Base-by-base conservation (phyloP, 1,140 invertebrate genomes). In the Drosophila pallidifrons region DNA sequence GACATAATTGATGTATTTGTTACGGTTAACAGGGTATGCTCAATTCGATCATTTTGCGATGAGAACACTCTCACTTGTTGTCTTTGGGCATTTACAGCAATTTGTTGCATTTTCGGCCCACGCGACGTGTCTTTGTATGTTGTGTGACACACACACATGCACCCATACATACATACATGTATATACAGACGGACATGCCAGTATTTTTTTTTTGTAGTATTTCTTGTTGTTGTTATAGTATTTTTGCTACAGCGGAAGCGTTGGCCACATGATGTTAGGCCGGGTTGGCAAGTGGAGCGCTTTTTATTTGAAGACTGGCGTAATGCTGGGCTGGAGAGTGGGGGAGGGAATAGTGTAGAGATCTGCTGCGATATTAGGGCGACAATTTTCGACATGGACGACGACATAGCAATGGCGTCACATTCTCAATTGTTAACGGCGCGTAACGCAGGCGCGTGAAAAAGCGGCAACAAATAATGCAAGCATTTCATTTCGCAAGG, bases 401-500 rank as follows among this genome's bases (percentile, higher is more conserved):
- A 68, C 68, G 79, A 82, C 68, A 82, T 83, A 76, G 81, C 81
- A 60, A 46, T 49, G 77, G 79, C 82, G 82, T 77, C 83, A 82
- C 88, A 88, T 83, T 88, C 73, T 68, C 49, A 61, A 79, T 71
- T 77, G 67, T 45, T 79, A 87, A 59, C 69, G 77, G 69, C 64
- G 83, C 82, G 49, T 32, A 60, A 59, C 66, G 70, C 68, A 82
- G 87, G 58, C 82, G 83, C 76, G 82, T 82, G 70, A 82, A 82
- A 86, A 79, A 87, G 82, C 82, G 82, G 75, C 79, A 86, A 86
- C 30, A 32, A 78, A 82, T 68, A 59, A 70, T 74, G 60, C 67
- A 71, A 35, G 77, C 5, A 51, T 51, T 30, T 7, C 15, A 38
- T 78, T 80, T 77, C 68, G 81, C 70, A 59, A 73, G 69, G 77